Percentiles rank a stretch among this genome's conserved stretches.
These are phyloP conservation scores for Neomonachus schauinslandi DNA, from an alignment of 2,113 vertebrate genomes.

Conservation along the genomic window DNA sequence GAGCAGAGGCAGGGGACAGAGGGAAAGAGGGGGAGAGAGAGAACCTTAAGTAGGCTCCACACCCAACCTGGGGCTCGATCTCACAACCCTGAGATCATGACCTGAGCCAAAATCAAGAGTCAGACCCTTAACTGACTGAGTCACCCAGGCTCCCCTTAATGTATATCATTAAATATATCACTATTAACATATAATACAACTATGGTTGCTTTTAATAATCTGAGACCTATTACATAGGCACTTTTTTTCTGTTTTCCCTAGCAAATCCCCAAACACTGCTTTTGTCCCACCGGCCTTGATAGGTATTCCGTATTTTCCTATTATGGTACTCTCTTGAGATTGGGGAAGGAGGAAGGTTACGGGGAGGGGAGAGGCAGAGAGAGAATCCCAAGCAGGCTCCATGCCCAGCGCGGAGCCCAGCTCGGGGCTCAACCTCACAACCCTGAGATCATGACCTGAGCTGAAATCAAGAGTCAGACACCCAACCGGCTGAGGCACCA, in stretches of 20 bases:
- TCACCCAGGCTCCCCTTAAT: not conserved
- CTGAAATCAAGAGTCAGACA: not conserved
- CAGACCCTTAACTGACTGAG: not conserved
- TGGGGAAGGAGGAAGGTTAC: not conserved
- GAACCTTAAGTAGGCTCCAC: not conserved
- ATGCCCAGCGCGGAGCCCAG: not conserved
- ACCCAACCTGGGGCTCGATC: not conserved
- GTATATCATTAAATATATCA: not conserved
- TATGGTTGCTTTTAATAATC: not conserved
- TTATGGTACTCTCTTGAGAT: not conserved
- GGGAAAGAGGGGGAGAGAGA: not conserved
- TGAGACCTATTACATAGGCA: not conserved
- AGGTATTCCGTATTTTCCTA: not conserved
- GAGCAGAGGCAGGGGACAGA: not conserved
- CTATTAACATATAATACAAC: not conserved
- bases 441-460: not conserved
- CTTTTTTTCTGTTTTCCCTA: conserved; percentile 21
- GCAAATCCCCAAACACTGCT: not conserved
- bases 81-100: not conserved
- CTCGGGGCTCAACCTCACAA: not conserved
- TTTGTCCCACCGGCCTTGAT: not conserved
- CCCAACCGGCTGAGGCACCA: not conserved
- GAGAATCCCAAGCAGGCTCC: not conserved
- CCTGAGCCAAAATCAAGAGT: not conserved
- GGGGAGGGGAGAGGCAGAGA: not conserved